Evolutionary conservation across 2,113 vertebrate species (phyloP), one percentile per base, ranked within the genome.

Genomic region (Hypocryptadius cinnamomeus): DNA sequence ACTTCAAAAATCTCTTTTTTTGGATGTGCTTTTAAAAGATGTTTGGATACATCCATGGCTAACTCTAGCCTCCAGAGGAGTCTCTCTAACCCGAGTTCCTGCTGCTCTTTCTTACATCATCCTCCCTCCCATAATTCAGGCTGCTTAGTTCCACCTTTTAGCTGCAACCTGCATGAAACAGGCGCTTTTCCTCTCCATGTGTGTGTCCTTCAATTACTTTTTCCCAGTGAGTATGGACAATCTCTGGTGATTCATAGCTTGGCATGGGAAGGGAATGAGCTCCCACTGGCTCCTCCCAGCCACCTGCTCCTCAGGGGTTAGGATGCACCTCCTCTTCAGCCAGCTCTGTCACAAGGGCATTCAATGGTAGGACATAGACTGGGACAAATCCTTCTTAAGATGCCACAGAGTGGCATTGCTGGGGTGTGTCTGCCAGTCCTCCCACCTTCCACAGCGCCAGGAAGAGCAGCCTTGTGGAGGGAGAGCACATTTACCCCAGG

Each of bases 191-290:
- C 48, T 68, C 63, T 64, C 20, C 30, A 37, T 9, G 5, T 1
- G 0, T 0, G 3, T 51, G 30, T 33, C 57, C 40, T 79, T 39
- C 33, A 54, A 7, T 27, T 35, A 13, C 23, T 44, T 76, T 28
- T 23, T 39, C 71, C 30, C 39, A 50, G 39, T 0, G 1, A 16
- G 16, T 10, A 19, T 45, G 56, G 51, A 22, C 56, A 39, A 19
- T 11, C 22, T 66, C 61, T 1, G 11, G 15, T 17, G 57, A 63
- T 24, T 15, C 31, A 11, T 0, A 1, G 21, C 2, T 8, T 16
- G 25, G 39, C 6, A 1, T 3, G 10, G 40, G 42, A 61, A 66
- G 14, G 19, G n/a, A 65, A 3, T 0, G 3, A 0, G 25, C 1
- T 79, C 9, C 35, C 0, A 0, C 23, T 44, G 30, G 25, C 37